Evolutionary conservation across 2,113 vertebrate genomes (phyloP), one percentile per base, ranked within the genome.

Genomic region (Girardinichthys multiradiatus): DNA sequence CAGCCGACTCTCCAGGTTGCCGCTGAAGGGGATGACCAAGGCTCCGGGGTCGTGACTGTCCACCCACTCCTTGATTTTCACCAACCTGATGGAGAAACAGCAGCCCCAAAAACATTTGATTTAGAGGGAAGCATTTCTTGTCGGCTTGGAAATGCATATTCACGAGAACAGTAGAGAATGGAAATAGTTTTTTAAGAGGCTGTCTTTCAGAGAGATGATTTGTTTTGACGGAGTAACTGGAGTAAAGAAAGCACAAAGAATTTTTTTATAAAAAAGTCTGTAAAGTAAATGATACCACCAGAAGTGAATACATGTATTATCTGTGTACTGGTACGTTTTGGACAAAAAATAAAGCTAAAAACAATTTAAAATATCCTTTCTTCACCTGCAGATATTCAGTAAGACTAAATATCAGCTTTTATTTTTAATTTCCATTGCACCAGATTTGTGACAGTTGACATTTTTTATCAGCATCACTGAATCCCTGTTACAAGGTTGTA

Each of bases 61-160:
- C 95, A 97, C 96, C 96, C 96, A 97, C 95, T 97, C 96, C 95
- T 96, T 96, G 95, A 97, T 97, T 96, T 97, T 96, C 95, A 95
- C 95, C 95, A 97, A 95, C 96, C 96, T 97, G 93, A 92, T 37
- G 28, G 17, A 37, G 35, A 92, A 95, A 92, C 35, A 83, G 62
- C 60, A 70, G 64, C 37, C 26, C 59, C 29, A 69, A 62, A 17
- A 7, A 19, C 15, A 45, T 19, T 45, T 45, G 42, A 45, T 45
- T 68, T 94, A 93, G 94, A 93, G 91, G 92, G 87, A 89, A 90
- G 94, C 92, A 93, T 95, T 95, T 94, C 94, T 95, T 95, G 94
- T 96, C 94, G 0, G 92, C 91, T 91, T 91, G 91, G 83, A 87
- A 90, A 95, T 96, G 94, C 93, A 96, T 96, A 96, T 96, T 96